Conservation (phyloP, 2,113 vertebrate species). For the Agapornis roseicollis region DNA sequence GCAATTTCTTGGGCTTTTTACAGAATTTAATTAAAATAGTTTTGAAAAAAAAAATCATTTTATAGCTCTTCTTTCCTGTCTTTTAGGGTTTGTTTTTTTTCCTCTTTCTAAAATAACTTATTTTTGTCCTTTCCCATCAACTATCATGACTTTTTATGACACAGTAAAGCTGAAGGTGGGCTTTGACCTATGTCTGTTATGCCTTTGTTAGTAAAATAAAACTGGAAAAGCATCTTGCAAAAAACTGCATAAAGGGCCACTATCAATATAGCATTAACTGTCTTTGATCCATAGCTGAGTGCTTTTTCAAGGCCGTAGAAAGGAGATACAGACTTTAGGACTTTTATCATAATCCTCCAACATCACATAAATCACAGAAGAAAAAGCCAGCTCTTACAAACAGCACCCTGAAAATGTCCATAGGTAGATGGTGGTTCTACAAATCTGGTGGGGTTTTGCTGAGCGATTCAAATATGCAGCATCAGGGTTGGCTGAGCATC, state of each 20-base stretch:
- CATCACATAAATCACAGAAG: not conserved
- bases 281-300: not conserved
- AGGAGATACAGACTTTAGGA: not conserved
- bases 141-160: not conserved
- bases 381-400: not conserved
- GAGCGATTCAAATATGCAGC: conserved; percentile 1
- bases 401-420: not conserved
- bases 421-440: not conserved
- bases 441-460: conserved; percentile 33
- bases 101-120: not conserved
- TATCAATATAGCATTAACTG: not conserved
- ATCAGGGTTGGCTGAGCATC: conserved; percentile 49
- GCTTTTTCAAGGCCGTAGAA: not conserved
- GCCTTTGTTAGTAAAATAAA: conserved; percentile 16
- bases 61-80: not conserved
- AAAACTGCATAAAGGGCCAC: not conserved
- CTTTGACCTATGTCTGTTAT: not conserved
- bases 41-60: not conserved
- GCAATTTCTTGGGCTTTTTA: not conserved
- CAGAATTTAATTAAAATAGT: not conserved
- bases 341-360: not conserved
- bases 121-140: not conserved
- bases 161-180: not conserved
- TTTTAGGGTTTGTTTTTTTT: not conserved
- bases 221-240: not conserved